Percentiles rank a stretch among this genome's conserved stretches.
Evolutionary conservation across 2,888 invertebrate species (phyloP).

Genomic region (Carcina quercana): DNA sequence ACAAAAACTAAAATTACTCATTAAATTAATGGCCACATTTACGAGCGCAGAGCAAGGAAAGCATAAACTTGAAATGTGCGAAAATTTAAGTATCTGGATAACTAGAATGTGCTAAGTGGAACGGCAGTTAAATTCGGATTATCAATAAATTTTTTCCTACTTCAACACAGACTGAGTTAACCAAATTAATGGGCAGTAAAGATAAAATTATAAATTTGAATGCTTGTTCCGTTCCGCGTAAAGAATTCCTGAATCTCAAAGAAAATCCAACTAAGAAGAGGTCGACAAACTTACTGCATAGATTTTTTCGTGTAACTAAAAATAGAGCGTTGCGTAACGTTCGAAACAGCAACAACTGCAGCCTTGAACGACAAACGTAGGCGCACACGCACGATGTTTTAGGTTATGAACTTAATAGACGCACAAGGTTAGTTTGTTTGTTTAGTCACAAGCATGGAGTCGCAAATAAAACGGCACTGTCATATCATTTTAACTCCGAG

Average conservation of each 20-base stretch:
- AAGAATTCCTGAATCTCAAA: not conserved
- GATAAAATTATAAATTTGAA: too few species aligned
- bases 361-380: conserved; percentile 46
- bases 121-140: too few species aligned
- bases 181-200: too few species aligned
- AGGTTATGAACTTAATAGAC: conserved; percentile 15
- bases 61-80: too few species aligned
- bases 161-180: too few species aligned
- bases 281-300: conserved; percentile 36
- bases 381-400: conserved; percentile 35
- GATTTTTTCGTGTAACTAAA: conserved; percentile 30
- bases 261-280: conserved; percentile 19
- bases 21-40: too few species aligned
- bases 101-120: too few species aligned
- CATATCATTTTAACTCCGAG: conserved; percentile 16
- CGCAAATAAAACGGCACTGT: conserved; percentile 24
- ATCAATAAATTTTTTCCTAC: too few species aligned
- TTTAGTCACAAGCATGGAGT: conserved; percentile 27
- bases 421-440: conserved; percentile 20
- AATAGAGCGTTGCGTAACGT: conserved; percentile 44
- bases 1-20: too few species aligned
- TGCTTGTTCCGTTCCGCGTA: too few species aligned
- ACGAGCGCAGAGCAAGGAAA: too few species aligned
- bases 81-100: too few species aligned
- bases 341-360: conserved; percentile 40